Percentiles rank a stretch among this genome's conserved stretches.
Evolutionary conservation across 2,888 invertebrate species (phyloP).

Genomic region (Plutella xylostella): DNA sequence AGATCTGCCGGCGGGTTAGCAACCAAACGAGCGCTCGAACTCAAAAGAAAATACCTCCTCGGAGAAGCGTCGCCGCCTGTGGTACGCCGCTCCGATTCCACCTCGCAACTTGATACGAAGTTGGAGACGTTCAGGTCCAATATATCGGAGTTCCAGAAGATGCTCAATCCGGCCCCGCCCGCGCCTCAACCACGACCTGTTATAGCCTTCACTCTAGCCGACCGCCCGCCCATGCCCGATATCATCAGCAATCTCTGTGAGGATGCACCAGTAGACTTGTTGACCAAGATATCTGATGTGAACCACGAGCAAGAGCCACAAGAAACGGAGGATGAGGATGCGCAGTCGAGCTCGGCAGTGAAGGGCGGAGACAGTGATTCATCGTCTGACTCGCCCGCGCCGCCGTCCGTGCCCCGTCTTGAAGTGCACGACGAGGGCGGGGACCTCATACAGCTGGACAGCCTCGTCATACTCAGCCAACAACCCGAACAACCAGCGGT

Average conservation of each 20-base stretch:
- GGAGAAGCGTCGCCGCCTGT: conserved; percentile 78
- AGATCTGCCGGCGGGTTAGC: conserved; percentile 90
- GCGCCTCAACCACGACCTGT: conserved; percentile 23
- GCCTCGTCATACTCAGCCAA: conserved; percentile 62
- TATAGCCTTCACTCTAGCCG: conserved; percentile 39
- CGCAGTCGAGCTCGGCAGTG: conserved; percentile 3
- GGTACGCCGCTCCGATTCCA: conserved; percentile 85
- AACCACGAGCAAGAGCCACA: conserved; percentile 63
- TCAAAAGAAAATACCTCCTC: conserved; percentile 86
- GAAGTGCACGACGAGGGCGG: conserved; percentile 81
- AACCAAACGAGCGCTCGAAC: conserved; percentile 86
- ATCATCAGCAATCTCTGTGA: conserved; percentile 62
- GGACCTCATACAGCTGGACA: conserved; percentile 73
- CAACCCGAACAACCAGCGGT: conserved; percentile 36
- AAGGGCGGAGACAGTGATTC: conserved; percentile 73
- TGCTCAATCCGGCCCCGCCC: conserved; percentile 81
- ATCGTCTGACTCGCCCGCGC: conserved; percentile 44
- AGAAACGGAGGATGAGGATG: conserved; percentile 40
- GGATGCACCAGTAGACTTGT: conserved; percentile 49
- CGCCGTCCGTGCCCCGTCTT: conserved; percentile 73
- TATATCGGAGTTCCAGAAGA: conserved; percentile 89
- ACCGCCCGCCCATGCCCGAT: conserved; percentile 69
- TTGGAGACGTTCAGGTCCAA: conserved; percentile 86
- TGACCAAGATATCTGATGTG: conserved; percentile 38
- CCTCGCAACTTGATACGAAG: conserved; percentile 86